A percentile compares a stretch with the other conserved stretches of the same genome.
phyloP scores from a whole-genome alignment of 1,140 invertebrate genomes.

The Tyrophagus putrescentiae region DNA sequence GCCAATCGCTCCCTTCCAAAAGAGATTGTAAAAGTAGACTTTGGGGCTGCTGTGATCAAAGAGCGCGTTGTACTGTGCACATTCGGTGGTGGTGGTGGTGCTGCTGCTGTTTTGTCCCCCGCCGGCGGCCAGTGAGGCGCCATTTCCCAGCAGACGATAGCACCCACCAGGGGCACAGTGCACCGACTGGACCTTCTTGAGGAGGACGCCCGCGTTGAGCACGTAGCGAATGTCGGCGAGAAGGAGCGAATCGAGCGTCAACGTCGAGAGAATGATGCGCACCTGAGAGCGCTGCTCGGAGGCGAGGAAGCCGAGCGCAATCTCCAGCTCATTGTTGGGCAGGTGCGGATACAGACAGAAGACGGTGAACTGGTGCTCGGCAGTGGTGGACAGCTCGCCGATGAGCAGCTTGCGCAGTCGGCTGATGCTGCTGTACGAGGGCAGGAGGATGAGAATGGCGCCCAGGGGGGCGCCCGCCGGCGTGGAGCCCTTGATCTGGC shows the following conservation, averaged over 20 bases:
- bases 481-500: background rate
- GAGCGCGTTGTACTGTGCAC: background rate
- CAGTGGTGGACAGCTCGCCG: background rate
- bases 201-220: background rate
- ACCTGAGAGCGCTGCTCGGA: background rate
- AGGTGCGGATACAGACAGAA: slow-evolving; percentile 9
- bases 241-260: background rate
- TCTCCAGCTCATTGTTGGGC: slow-evolving; percentile 12
- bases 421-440: slow-evolving; percentile 1
- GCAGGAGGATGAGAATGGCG: background rate
- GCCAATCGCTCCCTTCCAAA: too few species aligned
- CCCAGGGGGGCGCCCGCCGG: slow-evolving; percentile 13
- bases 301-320: background rate
- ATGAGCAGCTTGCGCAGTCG: slow-evolving; percentile 8
- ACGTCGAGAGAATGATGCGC: background rate
- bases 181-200: background rate
- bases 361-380: background rate
- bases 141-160: background rate
- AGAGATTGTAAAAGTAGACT: background rate
- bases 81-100: too few species aligned
- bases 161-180: background rate
- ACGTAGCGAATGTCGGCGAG: slow-evolving; percentile 8
- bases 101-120: background rate
- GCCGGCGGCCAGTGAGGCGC: background rate
- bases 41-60: background rate